phyloP scores from a whole-genome alignment of 2,797 vertebrate species.

The Pygocentrus nattereri region DNA sequence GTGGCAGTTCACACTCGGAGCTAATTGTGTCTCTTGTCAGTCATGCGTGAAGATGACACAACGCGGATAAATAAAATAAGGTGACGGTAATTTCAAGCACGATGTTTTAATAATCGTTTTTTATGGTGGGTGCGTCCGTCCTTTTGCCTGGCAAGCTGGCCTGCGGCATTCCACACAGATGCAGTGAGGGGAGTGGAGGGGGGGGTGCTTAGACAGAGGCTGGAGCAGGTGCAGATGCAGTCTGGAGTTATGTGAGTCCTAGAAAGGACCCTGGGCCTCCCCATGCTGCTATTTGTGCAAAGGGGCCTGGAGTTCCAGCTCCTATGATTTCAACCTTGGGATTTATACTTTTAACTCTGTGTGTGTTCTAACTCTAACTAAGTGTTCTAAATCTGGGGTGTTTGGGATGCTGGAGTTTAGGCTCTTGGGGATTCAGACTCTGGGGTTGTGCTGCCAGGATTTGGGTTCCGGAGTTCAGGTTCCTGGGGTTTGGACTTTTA shows the following conservation, averaged over 20 bases:
- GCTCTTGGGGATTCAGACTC: too few species aligned
- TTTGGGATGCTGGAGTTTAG: too few species aligned
- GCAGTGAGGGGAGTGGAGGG: not conserved
- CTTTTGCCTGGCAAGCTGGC: not conserved
- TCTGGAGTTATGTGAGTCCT: not conserved
- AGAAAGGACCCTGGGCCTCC: not conserved
- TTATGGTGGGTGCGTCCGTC: not conserved
- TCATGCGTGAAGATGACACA: conserved; percentile 60
- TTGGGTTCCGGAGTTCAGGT: too few species aligned
- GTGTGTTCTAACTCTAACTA: too few species aligned
- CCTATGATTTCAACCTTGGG: too few species aligned
- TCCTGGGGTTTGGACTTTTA: too few species aligned
- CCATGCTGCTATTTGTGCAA: not conserved
- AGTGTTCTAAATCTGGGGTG: too few species aligned
- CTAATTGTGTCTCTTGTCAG: conserved; percentile 57
- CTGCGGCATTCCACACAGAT: not conserved
- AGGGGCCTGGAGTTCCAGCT: too few species aligned
- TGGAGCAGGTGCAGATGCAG: not conserved
- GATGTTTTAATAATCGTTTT: conserved; percentile 58
- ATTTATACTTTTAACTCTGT: too few species aligned
- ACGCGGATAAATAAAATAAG: conserved; percentile 67
- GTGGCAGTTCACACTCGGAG: conserved; percentile 51
- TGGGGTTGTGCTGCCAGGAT: too few species aligned
- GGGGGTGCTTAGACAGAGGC: not conserved
- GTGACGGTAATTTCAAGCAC: conserved; percentile 60